These are phyloP conservation scores for Hydropsyche betteni DNA, from an alignment of 2,888 invertebrate genomes.

Conservation along the genomic window DNA sequence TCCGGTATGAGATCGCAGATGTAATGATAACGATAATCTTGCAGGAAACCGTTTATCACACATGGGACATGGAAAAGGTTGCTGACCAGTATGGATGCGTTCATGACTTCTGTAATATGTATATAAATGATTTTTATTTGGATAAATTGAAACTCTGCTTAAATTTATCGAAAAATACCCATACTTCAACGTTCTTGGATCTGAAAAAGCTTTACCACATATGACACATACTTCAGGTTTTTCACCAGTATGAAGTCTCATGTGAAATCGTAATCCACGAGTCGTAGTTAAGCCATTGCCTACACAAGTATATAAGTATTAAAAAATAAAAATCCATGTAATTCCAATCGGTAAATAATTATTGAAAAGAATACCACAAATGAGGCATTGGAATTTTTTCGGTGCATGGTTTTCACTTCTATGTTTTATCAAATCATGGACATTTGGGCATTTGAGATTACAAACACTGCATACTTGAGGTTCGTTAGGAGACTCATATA, in stretches of 20 bases:
- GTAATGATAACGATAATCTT: constrained; percentile 39
- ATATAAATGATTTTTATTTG: background rate
- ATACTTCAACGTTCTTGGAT: constrained; percentile 53
- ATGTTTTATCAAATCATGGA: constrained; percentile 41
- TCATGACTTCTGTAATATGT: constrained; percentile 56
- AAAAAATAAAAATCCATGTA: background rate
- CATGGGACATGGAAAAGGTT: constrained; percentile 43
- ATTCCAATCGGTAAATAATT: background rate
- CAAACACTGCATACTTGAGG: constrained; percentile 48
- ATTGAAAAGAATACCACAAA: constrained; percentile 41
- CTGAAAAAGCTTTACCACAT: constrained; percentile 57
- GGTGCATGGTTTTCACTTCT: constrained; percentile 40
- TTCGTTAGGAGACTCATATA: constrained; percentile 42
- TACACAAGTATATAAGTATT: constrained; percentile 12
- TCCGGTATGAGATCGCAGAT: constrained; percentile 45
- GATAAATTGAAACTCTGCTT: background rate
- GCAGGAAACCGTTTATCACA: constrained; percentile 46
- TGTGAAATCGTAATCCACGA: constrained; percentile 56
- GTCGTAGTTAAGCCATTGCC: constrained; percentile 50
- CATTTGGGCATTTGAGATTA: constrained; percentile 29
- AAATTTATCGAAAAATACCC: background rate
- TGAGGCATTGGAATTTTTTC: constrained; percentile 49
- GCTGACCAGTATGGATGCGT: constrained; percentile 56
- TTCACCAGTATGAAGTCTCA: constrained; percentile 57
- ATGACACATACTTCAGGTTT: constrained; percentile 57